Conservation (phyloP, 2,888 invertebrate species). For the Anthophora plumipes region DNA sequence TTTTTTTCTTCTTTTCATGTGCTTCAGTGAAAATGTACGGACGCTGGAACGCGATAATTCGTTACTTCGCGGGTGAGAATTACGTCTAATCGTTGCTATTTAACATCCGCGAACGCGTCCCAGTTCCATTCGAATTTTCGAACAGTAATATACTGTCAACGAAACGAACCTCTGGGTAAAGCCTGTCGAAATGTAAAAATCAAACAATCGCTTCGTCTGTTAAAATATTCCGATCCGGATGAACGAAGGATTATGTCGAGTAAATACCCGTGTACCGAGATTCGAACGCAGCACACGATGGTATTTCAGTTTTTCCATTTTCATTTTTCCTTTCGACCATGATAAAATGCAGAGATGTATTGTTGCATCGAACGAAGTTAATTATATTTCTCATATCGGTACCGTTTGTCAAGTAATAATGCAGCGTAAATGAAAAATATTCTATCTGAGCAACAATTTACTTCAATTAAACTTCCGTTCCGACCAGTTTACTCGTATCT, state of each 20-base stretch:
- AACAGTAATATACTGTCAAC: not conserved
- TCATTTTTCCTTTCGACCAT: no score
- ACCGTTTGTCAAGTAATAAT: not conserved
- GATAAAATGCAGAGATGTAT: not conserved
- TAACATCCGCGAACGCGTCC: not conserved
- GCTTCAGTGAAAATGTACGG: not conserved
- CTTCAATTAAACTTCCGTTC: not conserved
- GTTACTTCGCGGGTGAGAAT: not conserved
- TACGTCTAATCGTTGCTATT: not conserved
- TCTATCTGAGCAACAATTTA: not conserved
- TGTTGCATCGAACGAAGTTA: not conserved
- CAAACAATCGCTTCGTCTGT: not conserved
- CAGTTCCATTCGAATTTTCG: not conserved
- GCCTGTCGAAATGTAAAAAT: not conserved
- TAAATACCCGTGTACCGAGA: no score
- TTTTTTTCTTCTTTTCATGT: not conserved
- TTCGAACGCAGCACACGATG: no score
- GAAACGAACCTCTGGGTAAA: no score
- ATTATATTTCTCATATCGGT: not conserved
- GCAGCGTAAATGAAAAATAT: not conserved
- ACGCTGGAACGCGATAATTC: conserved; percentile 7
- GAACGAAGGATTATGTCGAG: not conserved
- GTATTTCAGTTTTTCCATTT: no score
- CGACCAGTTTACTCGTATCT: conserved; percentile 4
- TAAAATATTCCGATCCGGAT: not conserved